Evolutionary conservation across 2,888 invertebrate genomes (phyloP), one percentile per base, ranked within the genome.

Genomic region (Eupithecia subfuscata): DNA sequence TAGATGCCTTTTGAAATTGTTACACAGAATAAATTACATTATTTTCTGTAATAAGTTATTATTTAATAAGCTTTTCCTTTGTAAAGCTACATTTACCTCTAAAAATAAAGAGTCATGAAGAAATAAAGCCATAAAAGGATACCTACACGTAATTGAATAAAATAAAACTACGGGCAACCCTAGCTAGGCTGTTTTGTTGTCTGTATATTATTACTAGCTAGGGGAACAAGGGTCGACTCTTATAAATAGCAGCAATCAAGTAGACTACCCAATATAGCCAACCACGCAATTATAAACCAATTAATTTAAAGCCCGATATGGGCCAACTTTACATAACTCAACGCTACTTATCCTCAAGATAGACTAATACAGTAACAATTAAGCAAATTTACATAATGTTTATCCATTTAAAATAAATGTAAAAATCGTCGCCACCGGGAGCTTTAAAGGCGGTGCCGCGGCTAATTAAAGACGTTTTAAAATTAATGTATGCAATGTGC

Each of bases 391-490:
- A 78, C 75, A 76, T 70, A 71, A 74, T 70, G 70, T 74, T 74
- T 67, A 73, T 30, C 69, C 73, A 65, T 73, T 75, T 73, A 48
- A 68, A 72, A 69, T 79, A 77, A 75, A 75, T 77, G 73, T 79
- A 77, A 72, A 74, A 75, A 77, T 75, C 72, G 65, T 60, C 43
- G 67, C 71, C 75, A 75, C 70, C 74, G 69, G 67, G 70, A 73
- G 71, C 74, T 76, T 76, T 77, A 79, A 78, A 77, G 77, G 71
- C 77, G 72, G 74, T 74, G 76, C 75, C 72, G 77, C 74, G 48
- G 48, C 77, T 81, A 81, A 82, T 82, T 80, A 81, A 79, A 80
- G 79, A 78, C 76, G 72, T 79, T 78, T 78, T 75, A 75, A 79
- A 77, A 79, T 79, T 78, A 79, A 79, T 79, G 75, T 77, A 79